Base-by-base conservation (phyloP, 1,140 invertebrate species). In the Nomia melanderi region DNA sequence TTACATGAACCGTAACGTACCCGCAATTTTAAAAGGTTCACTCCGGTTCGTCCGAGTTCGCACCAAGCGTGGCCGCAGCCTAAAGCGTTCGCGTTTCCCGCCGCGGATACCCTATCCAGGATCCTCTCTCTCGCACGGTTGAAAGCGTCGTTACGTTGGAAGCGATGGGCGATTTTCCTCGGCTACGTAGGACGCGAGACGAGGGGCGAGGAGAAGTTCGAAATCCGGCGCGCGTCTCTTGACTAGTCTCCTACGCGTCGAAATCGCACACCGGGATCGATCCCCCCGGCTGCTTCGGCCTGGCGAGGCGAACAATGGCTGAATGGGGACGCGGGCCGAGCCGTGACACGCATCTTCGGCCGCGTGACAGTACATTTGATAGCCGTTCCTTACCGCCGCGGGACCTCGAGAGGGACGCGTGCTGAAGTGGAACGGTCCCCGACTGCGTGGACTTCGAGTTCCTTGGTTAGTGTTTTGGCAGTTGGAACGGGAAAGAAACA, bases 261-360 rank as follows among this genome's bases (percentile, higher is more conserved):
- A 77, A 70, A 70, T 70, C 65, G 25, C 63, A 50, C n/a, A n/a
- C n/a, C 14, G 41, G 31, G 25, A 67, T 70, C 74, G 65, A 62
- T 71, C 66, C 29, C 14, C 64, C 9, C 12, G 53, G 25, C 20
- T 29, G 20, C 25, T 53, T 44, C 33, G 36, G 36, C 33, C 41
- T 62, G 56, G 14, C n/a, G 12, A 14, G 14, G 20, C 33, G 57
- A 39, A 77, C 57, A 77, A 77, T 77, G 66, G 65, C 56, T 31
- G 56, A 62, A 41, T 12, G 67, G 47, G 59, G 39, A 47, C 20
- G 66, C 47, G 74, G 14, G 11, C 31, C 11, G 47, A 7, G 41
- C 17, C 44, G 8, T 50, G 66, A 70, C 66, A 70, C 44, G 57
- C 57, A 54, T 77, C 66, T 53, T 69, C 33, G 14, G 6, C 1